Evolutionary conservation across 2,797 vertebrate species (phyloP), one percentile per base, ranked within the genome.

Genomic region (Adrianichthys oophorus): DNA sequence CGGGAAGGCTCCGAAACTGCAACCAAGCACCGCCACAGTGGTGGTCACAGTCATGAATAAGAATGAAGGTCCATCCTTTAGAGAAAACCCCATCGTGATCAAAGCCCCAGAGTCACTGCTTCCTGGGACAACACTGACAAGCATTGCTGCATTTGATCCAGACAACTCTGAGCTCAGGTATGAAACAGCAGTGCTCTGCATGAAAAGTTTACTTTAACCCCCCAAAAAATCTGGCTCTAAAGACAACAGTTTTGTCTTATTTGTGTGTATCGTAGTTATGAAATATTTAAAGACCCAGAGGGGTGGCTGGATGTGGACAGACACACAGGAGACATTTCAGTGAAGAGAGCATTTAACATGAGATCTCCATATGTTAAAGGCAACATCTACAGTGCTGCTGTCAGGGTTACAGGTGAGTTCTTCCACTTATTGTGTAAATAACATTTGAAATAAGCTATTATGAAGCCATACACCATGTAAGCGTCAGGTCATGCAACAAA

Each of bases 1-100:
- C 51, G 73, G 74, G 0, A 86, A 86, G 0, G 91, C 87, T 13
- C 91, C 89, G 0, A 71, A 79, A 47, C 66, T 85, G 7, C 70
- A 84, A 1, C 70, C 60, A 44, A 93, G 92, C 21, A 90, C 89
- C 7, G 93, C 95, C 16, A 90, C 76, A 0, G 90, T 98, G 60
- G 70, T 56, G 1, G 83, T 99, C 71, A 80, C 48, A 0, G 94
- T 98, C 7, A 69, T 76, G 48, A 96, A 99, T 0, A 79, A 93
- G 65, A 98, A 98, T 0, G 97, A 99, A 76, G 87, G 95, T 0
- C 97, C 97, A 0, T 44, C 73, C 66, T 98, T 99, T 82, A 87
- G 58, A 0, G 87, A 93, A 19, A 91, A 95, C 80, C 95, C 96
- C 0, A 93, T 95, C 58, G 26, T 82, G 50, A 89, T 95, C 40